Conservation (phyloP, 2,113 vertebrate genomes). For the Phyllopteryx taeniolatus region DNA sequence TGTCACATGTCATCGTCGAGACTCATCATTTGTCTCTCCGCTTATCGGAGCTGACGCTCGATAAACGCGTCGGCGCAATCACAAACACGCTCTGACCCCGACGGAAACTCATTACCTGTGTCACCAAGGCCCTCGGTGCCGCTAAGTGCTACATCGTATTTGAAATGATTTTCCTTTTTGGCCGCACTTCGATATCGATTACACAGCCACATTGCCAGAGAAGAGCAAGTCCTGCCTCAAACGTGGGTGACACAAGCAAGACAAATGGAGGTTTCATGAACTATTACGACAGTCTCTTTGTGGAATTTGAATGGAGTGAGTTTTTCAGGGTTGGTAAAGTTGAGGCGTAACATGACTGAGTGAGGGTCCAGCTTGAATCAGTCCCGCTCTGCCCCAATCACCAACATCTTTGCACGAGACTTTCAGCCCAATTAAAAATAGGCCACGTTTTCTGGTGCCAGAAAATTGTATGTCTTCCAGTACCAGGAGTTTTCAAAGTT, state of each 20-base stretch:
- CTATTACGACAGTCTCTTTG: too few species aligned
- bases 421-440: too few species aligned
- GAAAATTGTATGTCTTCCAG: too few species aligned
- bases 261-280: neutral
- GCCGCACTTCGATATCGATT: neutral
- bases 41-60: constrained; percentile 43
- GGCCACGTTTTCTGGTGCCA: too few species aligned
- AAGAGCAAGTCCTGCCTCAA: neutral
- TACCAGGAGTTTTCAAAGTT: too few species aligned
- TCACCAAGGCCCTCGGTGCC: constrained; percentile 51
- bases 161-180: neutral
- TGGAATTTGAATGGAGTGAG: too few species aligned
- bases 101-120: constrained; percentile 60
- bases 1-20: constrained; percentile 30
- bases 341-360: too few species aligned
- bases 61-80: constrained; percentile 50
- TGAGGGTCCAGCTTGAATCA: too few species aligned
- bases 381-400: too few species aligned
- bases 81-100: constrained; percentile 32
- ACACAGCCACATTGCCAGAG: neutral
- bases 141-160: constrained; percentile 8
- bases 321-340: too few species aligned
- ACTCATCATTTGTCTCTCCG: constrained; percentile 19
- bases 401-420: too few species aligned
- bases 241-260: neutral